Conservation (phyloP, 2,888 invertebrate genomes). For the Panopea generosa region DNA sequence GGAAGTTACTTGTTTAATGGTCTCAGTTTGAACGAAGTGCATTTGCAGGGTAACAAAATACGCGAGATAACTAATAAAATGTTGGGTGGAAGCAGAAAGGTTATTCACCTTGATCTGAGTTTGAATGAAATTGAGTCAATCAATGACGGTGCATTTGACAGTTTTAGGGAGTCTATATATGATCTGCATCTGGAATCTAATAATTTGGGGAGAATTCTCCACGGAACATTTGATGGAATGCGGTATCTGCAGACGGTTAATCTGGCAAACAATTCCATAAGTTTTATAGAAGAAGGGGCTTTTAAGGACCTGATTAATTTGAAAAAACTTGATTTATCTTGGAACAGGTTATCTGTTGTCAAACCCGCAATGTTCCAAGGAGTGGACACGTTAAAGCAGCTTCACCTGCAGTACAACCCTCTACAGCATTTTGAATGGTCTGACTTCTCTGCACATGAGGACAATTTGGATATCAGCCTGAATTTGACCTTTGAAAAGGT, state of each 20-base stretch:
- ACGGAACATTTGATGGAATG: slow-evolving; percentile 75
- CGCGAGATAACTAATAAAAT: slow-evolving; percentile 60
- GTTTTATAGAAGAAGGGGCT: slow-evolving; percentile 57
- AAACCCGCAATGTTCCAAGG: slow-evolving; percentile 46
- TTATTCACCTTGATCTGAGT: slow-evolving; percentile 68
- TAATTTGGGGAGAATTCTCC: slow-evolving; percentile 57
- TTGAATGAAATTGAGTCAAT: slow-evolving; percentile 65
- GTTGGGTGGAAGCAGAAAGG: slow-evolving; percentile 64
- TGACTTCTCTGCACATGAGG: slow-evolving; percentile 30
- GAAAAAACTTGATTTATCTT: slow-evolving; percentile 61
- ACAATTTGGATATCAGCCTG: slow-evolving; percentile 46
- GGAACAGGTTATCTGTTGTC: slow-evolving; percentile 57
- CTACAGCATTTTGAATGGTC: slow-evolving; percentile 51
- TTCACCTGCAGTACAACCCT: slow-evolving; percentile 65
- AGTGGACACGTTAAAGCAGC: slow-evolving; percentile 34
- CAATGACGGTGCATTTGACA: slow-evolving; percentile 70
- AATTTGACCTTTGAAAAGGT: slow-evolving; percentile 62
- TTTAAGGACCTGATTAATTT: slow-evolving; percentile 63
- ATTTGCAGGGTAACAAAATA: slow-evolving; percentile 67
- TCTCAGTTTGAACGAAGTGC: slow-evolving; percentile 65
- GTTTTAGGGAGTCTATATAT: slow-evolving; percentile 70
- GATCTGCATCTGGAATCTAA: slow-evolving; percentile 63
- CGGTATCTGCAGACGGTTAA: slow-evolving; percentile 58
- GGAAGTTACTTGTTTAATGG: slow-evolving; percentile 65
- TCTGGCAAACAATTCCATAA: slow-evolving; percentile 62